Evolutionary conservation across 2,888 invertebrate species (phyloP).

Genomic region (Xanthia icteritia): DNA sequence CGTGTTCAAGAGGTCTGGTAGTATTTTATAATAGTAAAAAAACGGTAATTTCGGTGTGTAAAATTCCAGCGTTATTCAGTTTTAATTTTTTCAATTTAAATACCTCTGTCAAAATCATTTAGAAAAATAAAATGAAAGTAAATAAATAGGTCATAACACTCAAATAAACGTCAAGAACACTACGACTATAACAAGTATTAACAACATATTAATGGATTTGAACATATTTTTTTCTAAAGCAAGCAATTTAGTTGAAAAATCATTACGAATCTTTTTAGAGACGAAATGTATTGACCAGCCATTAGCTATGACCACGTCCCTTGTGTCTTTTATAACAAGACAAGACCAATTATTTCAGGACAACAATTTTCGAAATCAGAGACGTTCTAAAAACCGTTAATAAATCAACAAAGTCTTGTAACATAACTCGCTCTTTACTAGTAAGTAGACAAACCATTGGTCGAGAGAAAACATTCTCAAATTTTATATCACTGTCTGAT

Average conservation of each 20-base stretch:
- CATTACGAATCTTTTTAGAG: background rate
- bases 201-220: background rate
- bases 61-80: background rate
- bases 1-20: background rate
- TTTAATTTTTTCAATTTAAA: background rate
- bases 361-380: background rate
- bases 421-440: background rate
- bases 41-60: too few relatives aligned
- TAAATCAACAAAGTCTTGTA: background rate
- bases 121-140: background rate
- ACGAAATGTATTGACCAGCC: background rate
- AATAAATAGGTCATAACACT: background rate
- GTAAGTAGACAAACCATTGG: background rate
- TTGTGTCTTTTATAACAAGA: conserved; percentile 23
- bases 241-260: background rate
- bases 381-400: background rate
- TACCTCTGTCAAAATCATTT: background rate
- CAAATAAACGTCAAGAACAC: background rate
- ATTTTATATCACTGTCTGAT: conserved; percentile 47
- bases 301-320: background rate
- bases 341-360: background rate
- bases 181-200: background rate
- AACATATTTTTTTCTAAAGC: conserved; percentile 2
- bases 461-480: conserved; percentile 14
- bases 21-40: background rate